phyloP scores from a whole-genome alignment of 2,113 vertebrate genomes.

The Saccopteryx bilineata region DNA sequence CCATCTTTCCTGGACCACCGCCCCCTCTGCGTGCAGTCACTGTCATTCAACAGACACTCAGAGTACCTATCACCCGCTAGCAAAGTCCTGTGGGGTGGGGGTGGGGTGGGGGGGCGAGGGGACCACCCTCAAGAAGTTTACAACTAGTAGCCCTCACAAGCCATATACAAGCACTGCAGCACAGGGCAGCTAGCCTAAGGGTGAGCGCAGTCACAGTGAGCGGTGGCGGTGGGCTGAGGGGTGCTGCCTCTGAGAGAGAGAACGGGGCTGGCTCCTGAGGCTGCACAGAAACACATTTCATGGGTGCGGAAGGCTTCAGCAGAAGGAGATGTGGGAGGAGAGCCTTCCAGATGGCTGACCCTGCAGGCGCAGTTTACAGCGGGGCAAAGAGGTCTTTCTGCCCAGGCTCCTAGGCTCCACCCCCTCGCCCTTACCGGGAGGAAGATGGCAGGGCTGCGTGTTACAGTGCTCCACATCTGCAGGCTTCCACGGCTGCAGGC shows the following conservation, averaged over 20 bases:
- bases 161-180: accelerated
- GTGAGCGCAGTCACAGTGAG: background rate
- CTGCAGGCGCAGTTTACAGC: accelerated
- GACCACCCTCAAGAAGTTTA: too few species aligned
- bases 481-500: conserved; percentile 88
- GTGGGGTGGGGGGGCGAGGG: too few species aligned
- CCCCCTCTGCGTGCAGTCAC: background rate
- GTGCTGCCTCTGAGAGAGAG: accelerated
- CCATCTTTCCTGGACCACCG: background rate
- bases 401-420: too few species aligned
- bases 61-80: accelerated
- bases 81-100: too few species aligned
- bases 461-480: conserved; percentile 92
- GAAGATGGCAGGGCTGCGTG: conserved; percentile 92
- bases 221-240: background rate
- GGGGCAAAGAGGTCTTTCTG: too few species aligned
- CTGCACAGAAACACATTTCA: accelerated
- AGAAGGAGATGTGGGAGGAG: background rate
- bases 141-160: background rate
- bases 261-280: accelerated
- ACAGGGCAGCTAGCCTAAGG: accelerated
- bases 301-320: accelerated
- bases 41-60: background rate
- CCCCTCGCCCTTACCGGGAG: conserved; percentile 90
- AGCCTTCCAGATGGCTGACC: accelerated